Evolutionary conservation across 2,888 invertebrate species (phyloP), one percentile per base, ranked within the genome.

Genomic region (Portevinia maculata): DNA sequence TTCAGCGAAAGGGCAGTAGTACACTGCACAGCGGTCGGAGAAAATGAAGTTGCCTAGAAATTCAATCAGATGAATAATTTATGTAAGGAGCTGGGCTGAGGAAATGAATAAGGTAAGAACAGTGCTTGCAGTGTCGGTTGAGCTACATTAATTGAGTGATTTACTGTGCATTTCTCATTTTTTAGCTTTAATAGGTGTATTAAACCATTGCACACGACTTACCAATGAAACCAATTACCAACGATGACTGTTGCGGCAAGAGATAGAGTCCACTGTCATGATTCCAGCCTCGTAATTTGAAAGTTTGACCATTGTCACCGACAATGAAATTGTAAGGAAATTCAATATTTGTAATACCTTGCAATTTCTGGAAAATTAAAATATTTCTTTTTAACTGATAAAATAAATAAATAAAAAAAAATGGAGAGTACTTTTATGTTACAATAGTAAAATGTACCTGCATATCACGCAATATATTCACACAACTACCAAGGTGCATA

Each of bases 251-350:
- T 44, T 86, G 86, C 2, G 87, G 86, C 13, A 89, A 59, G 0
- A 81, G 41, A 24, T 69, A 86, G 44, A 89, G 85, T 2, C 88
- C 87, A 32, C 91, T 91, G 13, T 87, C 87, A 73, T 87, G 86
- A 1, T 88, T 86, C 92, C 92, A 92, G 0, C 92, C 92, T 0
- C 92, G 88, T 1, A 87, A 90, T 85, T 92, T 92, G 74, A 91
- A 92, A 0, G 89, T 90, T 85, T 90, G 89, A 0, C 92, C 92
- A 81, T 91, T 90, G 0, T 92, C 89, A 0, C 92, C 91, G 57
- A 93, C 88, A 55, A 92, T 85, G 75, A 92, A 92, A 86, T 92
- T 92, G 85, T 91, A 92, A 0, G 90, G 91, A 4, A 90, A 79
- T 67, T 90, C 89, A 21, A 44, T 52, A 13, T 73, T 53, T n/a